A percentile compares a stretch with the other conserved stretches of the same genome.
These are phyloP conservation scores for Cryptocheilus praepositus DNA, from an alignment of 2,888 invertebrate genomes.

Conservation along the genomic window DNA sequence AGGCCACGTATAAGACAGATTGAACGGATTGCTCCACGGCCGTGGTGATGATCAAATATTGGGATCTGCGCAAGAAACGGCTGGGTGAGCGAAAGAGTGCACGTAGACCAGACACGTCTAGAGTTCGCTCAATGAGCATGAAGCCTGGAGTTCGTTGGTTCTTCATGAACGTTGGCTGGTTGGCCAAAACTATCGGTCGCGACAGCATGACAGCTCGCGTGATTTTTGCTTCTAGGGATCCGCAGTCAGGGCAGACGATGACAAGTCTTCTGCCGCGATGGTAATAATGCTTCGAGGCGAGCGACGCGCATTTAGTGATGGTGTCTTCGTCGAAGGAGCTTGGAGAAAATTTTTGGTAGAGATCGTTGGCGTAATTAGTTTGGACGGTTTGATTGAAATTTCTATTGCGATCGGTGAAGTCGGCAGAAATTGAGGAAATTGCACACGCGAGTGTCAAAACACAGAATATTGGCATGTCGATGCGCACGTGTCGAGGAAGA, in stretches of 20 bases:
- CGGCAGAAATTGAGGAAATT: no score
- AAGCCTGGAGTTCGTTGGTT: slow-evolving; percentile 19
- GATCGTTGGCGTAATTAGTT: no score
- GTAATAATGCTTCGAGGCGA: slow-evolving; percentile 23
- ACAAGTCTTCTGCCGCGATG: slow-evolving; percentile 20
- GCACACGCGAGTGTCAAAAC: no score
- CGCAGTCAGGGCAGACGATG: slow-evolving; percentile 8
- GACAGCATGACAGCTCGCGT: background rate
- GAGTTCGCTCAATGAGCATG: slow-evolving; percentile 19
- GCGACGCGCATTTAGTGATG: slow-evolving; percentile 13
- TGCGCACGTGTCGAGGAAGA: no score
- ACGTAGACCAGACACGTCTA: slow-evolving; percentile 10
- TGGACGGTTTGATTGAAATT: no score
- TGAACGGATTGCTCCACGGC: background rate
- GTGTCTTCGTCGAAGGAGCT: background rate
- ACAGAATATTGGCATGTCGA: no score
- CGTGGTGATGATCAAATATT: slow-evolving; percentile 32
- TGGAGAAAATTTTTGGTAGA: no score
- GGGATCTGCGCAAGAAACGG: background rate
- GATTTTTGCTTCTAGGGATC: slow-evolving; percentile 18
- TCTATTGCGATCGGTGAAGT: no score
- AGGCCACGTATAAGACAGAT: slow-evolving; percentile 23
- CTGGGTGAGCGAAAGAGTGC: background rate
- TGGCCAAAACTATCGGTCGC: background rate
- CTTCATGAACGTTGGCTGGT: background rate